A percentile compares a stretch with the other conserved stretches of the same genome.
phyloP scores from a whole-genome alignment of 2,888 invertebrate species.

The Dioctria rufipes region DNA sequence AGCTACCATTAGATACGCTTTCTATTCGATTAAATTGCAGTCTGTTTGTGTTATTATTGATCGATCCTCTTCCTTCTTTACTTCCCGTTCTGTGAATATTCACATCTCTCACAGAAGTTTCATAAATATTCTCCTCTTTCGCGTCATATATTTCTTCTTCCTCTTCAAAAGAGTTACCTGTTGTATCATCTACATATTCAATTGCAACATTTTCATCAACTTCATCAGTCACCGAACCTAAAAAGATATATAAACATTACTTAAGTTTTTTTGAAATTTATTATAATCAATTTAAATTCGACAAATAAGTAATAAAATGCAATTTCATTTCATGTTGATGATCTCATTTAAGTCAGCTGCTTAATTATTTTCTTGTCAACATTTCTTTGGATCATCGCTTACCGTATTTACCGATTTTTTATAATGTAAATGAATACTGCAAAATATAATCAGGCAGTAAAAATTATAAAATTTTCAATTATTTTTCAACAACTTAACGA shows the following conservation, averaged over 20 bases:
- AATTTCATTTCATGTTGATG: no score
- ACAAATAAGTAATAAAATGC: not conserved
- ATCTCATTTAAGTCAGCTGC: no score
- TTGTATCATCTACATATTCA: constrained; percentile 64
- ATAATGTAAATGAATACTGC: no score
- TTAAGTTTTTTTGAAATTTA: not conserved
- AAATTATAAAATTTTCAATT: no score
- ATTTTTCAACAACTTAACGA: no score
- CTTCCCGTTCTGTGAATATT: constrained; percentile 1
- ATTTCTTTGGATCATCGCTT: no score
- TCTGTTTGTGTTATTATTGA: constrained; percentile 30
- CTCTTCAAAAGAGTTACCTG: constrained; percentile 52
- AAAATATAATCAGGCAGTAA: no score
- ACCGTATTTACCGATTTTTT: no score
- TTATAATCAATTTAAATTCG: not conserved
- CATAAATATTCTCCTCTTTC: constrained; percentile 2
- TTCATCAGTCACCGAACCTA: constrained; percentile 61
- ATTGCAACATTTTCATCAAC: constrained; percentile 65
- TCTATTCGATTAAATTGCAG: constrained; percentile 25
- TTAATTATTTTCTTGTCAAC: no score
- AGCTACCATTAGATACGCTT: constrained; percentile 35
- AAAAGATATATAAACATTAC: not conserved
- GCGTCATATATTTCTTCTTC: constrained; percentile 48
- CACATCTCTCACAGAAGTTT: constrained; percentile 2
- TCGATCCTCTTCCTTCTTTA: not conserved